These are phyloP conservation scores for Ceratina calcarata DNA, from an alignment of 1,140 invertebrate species.

Conservation along the genomic window DNA sequence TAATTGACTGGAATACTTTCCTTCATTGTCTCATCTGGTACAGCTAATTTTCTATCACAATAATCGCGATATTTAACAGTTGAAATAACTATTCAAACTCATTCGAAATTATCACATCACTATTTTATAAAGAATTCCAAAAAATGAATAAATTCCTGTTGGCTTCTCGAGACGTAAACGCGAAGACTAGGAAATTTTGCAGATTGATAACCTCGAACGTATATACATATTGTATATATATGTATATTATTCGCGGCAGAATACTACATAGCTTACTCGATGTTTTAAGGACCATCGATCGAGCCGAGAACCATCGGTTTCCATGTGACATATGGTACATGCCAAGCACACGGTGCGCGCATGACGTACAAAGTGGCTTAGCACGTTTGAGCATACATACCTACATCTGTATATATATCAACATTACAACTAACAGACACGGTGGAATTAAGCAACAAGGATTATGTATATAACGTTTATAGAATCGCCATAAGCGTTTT, in stretches of 20 bases:
- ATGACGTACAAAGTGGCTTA: constrained; percentile 60
- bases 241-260: constrained; percentile 8
- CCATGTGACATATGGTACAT: constrained; percentile 61
- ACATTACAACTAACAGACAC: background rate
- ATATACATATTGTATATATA: background rate
- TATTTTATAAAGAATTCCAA: too few species aligned
- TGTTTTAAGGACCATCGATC: constrained; percentile 46
- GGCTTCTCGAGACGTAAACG: too few species aligned
- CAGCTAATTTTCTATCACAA: background rate
- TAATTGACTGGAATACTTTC: background rate
- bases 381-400: constrained; percentile 50
- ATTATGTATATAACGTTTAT: background rate
- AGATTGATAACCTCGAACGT: background rate
- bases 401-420: background rate
- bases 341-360: constrained; percentile 59
- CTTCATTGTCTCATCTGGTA: background rate
- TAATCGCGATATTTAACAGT: background rate
- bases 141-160: too few species aligned
- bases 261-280: constrained; percentile 21
- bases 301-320: constrained; percentile 53
- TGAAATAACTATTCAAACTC: background rate
- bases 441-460: too few species aligned
- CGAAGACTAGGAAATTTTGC: background rate
- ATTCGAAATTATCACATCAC: background rate
- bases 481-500: background rate